Conservation (phyloP, 1,140 invertebrate genomes). For the Eubasilissa regina region DNA sequence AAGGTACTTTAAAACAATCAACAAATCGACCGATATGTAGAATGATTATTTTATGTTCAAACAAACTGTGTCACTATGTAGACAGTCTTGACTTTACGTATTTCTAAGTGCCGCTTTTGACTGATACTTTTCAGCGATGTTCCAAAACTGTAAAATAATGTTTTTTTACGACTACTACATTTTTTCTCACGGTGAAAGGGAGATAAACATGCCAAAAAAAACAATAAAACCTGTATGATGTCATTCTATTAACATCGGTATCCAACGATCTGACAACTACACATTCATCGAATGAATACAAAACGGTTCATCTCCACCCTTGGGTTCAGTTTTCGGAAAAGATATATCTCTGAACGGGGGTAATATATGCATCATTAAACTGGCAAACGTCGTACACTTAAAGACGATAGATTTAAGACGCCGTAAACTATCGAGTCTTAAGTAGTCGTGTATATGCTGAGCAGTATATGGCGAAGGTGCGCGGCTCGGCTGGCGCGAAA, state of each 20-base stretch:
- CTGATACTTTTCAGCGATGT: too few species aligned
- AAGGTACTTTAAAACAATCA: too few species aligned
- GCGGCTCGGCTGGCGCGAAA: constrained; percentile 51
- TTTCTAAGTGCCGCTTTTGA: too few species aligned
- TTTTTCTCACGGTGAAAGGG: not conserved
- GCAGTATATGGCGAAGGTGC: constrained; percentile 49
- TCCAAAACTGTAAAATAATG: too few species aligned
- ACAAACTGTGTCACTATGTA: too few species aligned
- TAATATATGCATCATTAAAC: constrained; percentile 58
- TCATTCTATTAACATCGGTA: constrained; percentile 18
- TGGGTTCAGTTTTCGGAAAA: constrained; percentile 17
- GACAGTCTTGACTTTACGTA: too few species aligned
- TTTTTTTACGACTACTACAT: too few species aligned
- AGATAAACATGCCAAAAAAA: constrained; percentile 24
- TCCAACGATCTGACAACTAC: constrained; percentile 22
- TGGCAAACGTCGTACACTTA: constrained; percentile 54
- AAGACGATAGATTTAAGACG: constrained; percentile 59
- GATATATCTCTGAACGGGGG: constrained; percentile 28
- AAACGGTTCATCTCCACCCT: constrained; percentile 20
- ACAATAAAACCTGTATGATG: constrained; percentile 7
- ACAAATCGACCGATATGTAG: too few species aligned
- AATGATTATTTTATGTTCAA: too few species aligned
- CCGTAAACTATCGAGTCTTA: constrained; percentile 59
- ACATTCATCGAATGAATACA: constrained; percentile 11
- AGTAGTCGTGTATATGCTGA: constrained; percentile 55